Evolutionary conservation across 1,140 invertebrate species (phyloP), one percentile per base, ranked within the genome.

Genomic region (Drosophila rhopaloa): DNA sequence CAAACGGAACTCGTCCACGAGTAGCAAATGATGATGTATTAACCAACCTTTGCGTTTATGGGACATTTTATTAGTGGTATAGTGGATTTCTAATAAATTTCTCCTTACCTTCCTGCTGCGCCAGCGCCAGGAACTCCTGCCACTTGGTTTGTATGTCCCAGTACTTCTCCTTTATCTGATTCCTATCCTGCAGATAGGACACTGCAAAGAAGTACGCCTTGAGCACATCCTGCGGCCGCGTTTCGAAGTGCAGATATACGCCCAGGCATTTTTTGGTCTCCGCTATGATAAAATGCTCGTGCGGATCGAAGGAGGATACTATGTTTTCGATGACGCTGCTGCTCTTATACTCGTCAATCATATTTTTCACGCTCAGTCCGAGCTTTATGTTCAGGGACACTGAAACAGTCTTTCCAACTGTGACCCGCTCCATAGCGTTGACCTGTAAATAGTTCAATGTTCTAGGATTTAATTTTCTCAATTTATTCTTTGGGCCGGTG

Each of bases 381-480:
- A 81, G 74, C 14, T 68, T 91, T 76, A 94, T 93, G 78, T 86
- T 92, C 66, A 79, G 86, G 19, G 76, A 93, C 76, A 90, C 84
- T 5, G 91, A 92, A 37, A 93, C 91, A 5, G 93, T 93, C 68
- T 91, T 77, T 47, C 94, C 93, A 27, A 95, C 61, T 27, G 95
- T 90, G 9, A 95, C 93, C 14, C 94, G 93, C 91, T 96, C 96
- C 68, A 92, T 91, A 66, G 89, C 82, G 83, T 96, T 96, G 1
- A 94, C 90, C 90, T 91, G 27, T 6, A 63, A 67, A 24, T 32
- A 11, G 24, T 32, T 40, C 4, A 24, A 24, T 24, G 24, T 24
- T 4, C 24, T 24, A 24, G 24, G 2, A 24, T 24, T 24, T 24
- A 3, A 24, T 24, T 24, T 24, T 24, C 24, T 24, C 24, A 24